Evolutionary conservation across 2,888 invertebrate species (phyloP), one percentile per base, ranked within the genome.

Genomic region (Coleophora flavipennella): DNA sequence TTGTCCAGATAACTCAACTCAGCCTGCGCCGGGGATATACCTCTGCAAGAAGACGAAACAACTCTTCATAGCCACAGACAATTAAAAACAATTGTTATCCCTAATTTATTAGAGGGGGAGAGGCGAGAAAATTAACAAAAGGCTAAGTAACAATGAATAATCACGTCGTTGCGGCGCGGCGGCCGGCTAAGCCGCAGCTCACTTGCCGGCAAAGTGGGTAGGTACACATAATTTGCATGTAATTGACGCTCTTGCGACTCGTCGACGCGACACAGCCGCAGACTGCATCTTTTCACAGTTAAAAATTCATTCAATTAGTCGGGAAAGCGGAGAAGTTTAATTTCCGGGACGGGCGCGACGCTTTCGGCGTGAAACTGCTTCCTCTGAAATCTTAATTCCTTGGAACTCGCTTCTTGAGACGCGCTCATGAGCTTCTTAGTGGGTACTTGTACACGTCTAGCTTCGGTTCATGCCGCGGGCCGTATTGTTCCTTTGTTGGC

Each of bases 1-100:
- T 97, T 96, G 80, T 98, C 97, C 75, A 98, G 88, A 84, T 95
- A 98, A 85, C 93, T 95, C 60, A 96, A 87, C 84, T 98, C 97
- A 28, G 97, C 97, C 55, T 94, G 91, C 39, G 96, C 92, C 44
- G 97, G 97, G 55, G 94, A 90, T 74, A 93, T 92, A 49, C 95
- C 95, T 51, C 94, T 94, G 86, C 47, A 72, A 69, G 28, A 48
- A 43, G 48, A 36, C n/a, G n/a, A 46, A 48, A 46, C 35, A 44
- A 48, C 39, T 44, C 40, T 44, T 40, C 35, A 42, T 41, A 43
- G 39, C 38, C 40, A 26, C 48, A 54, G 51, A 43, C 53, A 54
- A 57, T 60, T 59, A 62, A 20, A 65, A 67, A 62, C 61, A 62
- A 62, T 59, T 65, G 58, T 66, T 63, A 62, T 58, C 57, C 55